Evolutionary conservation across 2,888 invertebrate genomes (phyloP).

Genomic region (Adela reaumurella): DNA sequence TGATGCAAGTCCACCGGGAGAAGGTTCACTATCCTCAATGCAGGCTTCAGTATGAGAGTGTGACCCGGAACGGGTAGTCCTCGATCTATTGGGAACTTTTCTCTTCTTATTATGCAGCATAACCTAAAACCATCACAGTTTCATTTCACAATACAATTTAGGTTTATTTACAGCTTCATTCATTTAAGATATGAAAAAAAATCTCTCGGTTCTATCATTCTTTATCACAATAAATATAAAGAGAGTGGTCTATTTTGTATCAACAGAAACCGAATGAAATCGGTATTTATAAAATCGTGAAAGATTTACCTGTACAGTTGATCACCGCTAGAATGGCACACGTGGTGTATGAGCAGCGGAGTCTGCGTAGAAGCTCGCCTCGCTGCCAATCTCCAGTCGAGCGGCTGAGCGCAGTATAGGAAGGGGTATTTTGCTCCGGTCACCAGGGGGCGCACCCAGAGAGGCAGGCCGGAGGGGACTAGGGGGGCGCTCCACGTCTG

Average conservation of each 20-base stretch:
- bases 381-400: conserved; percentile 25
- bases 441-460: conserved; percentile 69
- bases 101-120: conserved; percentile 74
- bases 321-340: conserved; percentile 19
- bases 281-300: too few relatives aligned
- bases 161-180: too few relatives aligned
- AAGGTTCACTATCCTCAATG: conserved; percentile 81
- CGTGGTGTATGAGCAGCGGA: conserved; percentile 9
- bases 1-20: conserved; percentile 78
- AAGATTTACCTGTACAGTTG: conserved; percentile 15
- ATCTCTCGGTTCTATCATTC: too few relatives aligned
- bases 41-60: conserved; percentile 78
- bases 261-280: too few relatives aligned
- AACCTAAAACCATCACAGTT: too few relatives aligned
- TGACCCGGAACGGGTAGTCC: conserved; percentile 76
- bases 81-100: conserved; percentile 72
- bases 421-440: conserved; percentile 49
- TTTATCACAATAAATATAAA: too few relatives aligned
- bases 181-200: too few relatives aligned
- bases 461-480: conserved; percentile 66
- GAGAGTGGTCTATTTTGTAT: too few relatives aligned
- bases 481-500: conserved; percentile 73
- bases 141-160: too few relatives aligned
- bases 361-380: conserved; percentile 7
- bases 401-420: conserved; percentile 50